Percentiles rank a stretch among this genome's conserved stretches.
Conservation (phyloP, 2,888 invertebrate species). For the Neuroscelio doddi region DNA sequence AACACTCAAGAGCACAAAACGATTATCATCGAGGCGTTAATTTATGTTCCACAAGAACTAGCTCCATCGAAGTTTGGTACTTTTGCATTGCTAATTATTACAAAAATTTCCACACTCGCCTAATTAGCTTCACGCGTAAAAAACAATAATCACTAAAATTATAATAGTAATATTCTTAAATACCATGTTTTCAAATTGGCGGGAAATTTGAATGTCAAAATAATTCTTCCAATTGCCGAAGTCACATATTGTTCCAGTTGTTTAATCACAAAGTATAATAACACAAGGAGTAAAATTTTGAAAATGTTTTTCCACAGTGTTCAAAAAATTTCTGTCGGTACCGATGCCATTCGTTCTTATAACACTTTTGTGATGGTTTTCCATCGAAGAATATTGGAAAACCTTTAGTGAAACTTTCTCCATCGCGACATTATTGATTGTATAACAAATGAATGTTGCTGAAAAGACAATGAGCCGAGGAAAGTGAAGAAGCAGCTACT, state of each 20-base stretch:
- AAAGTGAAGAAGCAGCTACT: not conserved
- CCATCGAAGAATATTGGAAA: not conserved
- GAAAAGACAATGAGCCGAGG: not conserved
- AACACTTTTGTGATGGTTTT: not conserved
- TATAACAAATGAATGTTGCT: not conserved
- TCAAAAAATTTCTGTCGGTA: too few species aligned
- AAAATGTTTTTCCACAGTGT: too few species aligned
- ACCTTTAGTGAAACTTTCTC: not conserved
- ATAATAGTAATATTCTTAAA: not conserved
- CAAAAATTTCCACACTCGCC: conserved; percentile 21
- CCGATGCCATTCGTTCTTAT: too few species aligned
- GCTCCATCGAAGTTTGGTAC: conserved; percentile 36
- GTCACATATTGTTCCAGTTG: too few species aligned
- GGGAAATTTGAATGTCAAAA: not conserved
- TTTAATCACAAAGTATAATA: too few species aligned
- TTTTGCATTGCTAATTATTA: conserved; percentile 22
- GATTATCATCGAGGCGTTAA: conserved; percentile 23
- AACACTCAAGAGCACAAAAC: not conserved
- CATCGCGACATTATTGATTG: not conserved
- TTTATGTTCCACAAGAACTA: conserved; percentile 31
- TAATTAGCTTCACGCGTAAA: conserved; percentile 25
- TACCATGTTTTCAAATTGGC: not conserved
- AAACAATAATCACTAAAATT: not conserved
- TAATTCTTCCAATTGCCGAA: too few species aligned
- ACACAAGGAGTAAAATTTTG: too few species aligned